phyloP scores from a whole-genome alignment of 2,888 invertebrate species.

The Acleris emargana region DNA sequence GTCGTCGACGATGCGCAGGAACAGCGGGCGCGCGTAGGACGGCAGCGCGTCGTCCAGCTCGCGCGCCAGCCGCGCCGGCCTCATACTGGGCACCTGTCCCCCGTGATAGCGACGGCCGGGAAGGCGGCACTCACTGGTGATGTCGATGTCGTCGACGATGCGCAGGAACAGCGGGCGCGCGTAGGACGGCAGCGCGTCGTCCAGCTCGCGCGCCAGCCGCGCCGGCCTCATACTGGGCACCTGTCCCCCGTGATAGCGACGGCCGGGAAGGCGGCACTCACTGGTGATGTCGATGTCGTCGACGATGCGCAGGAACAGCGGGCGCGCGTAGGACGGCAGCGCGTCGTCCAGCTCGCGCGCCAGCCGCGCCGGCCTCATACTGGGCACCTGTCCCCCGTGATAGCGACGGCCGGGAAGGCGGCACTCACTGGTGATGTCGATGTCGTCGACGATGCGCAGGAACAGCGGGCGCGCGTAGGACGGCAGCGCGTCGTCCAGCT shows the following conservation, averaged over 20 bases:
- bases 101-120: no score
- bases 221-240: no score
- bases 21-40: slow-evolving; percentile 94
- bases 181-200: slow-evolving; percentile 90
- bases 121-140: slow-evolving; percentile 82
- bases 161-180: slow-evolving; percentile 95
- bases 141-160: slow-evolving; percentile 89
- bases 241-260: no score
- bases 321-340: slow-evolving; percentile 94
- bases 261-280: slow-evolving; percentile 40
- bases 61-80: slow-evolving; percentile 81
- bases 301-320: slow-evolving; percentile 93
- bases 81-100: no score
- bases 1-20: slow-evolving; percentile 90
- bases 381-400: no score
- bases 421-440: slow-evolving; percentile 88
- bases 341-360: slow-evolving; percentile 87
- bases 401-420: no score
- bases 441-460: slow-evolving; percentile 89
- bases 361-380: slow-evolving; percentile 78
- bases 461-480: slow-evolving; percentile 95
- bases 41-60: slow-evolving; percentile 89
- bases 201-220: slow-evolving; percentile 86
- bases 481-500: slow-evolving; percentile 89
- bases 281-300: slow-evolving; percentile 91